phyloP scores from a whole-genome alignment of 2,113 vertebrate species.

The Festucalex cinctus region DNA sequence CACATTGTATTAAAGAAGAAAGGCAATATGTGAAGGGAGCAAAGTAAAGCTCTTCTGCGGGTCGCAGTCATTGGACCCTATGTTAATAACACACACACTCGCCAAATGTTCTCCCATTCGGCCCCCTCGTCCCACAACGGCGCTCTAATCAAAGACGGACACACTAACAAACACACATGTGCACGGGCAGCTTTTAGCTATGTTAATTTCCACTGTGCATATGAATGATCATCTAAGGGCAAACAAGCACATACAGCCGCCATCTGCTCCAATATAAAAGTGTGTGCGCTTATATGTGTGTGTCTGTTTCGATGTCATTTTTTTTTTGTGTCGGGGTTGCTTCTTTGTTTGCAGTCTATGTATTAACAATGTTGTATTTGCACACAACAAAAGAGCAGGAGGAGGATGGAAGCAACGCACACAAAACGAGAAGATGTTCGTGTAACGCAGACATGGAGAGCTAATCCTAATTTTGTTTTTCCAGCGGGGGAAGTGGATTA shows the following conservation, averaged over 20 bases:
- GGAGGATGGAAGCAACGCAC: conserved; percentile 52
- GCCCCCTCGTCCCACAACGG: conserved; percentile 28
- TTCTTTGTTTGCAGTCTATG: neutral
- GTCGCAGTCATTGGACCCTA: conserved; percentile 49
- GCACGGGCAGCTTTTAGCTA: conserved; percentile 59
- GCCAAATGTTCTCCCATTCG: neutral
- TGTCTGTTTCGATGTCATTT: conserved; percentile 28
- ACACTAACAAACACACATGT: conserved; percentile 48
- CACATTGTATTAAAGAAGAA: neutral
- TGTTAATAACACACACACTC: conserved; percentile 31
- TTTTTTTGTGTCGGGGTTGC: conserved; percentile 1
- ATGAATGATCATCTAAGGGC: conserved; percentile 64
- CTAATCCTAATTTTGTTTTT: conserved; percentile 63
- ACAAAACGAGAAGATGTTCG: conserved; percentile 34
- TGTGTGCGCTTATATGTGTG: conserved; percentile 5
- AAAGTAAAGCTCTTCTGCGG: conserved; percentile 34
- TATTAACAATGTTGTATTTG: conserved; percentile 11
- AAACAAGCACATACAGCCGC: conserved; percentile 60
- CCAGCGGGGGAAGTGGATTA: conserved; percentile 62
- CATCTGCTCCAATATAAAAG: conserved; percentile 58
- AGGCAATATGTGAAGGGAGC: neutral
- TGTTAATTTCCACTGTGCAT: conserved; percentile 66
- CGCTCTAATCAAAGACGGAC: conserved; percentile 42
- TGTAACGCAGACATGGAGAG: conserved; percentile 53
- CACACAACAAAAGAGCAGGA: conserved; percentile 18